Evolutionary conservation across 1,140 invertebrate species (phyloP).

Genomic region (Protaetia brevitarsis): DNA sequence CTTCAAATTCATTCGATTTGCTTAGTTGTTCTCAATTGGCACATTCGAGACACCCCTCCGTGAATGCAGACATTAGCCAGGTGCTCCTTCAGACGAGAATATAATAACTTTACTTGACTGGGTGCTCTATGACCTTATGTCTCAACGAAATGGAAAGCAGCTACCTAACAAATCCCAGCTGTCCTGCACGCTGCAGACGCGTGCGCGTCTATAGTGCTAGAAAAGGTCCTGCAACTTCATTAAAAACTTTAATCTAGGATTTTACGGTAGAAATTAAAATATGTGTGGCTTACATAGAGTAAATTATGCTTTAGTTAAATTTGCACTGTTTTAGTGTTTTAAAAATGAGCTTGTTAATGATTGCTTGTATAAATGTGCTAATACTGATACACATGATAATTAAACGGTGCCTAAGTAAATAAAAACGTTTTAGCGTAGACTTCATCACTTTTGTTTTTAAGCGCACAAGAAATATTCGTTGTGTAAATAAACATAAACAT

Average conservation of each 20-base stretch:
- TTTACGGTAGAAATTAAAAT: background rate
- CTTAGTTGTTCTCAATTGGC: background rate
- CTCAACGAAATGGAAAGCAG: background rate
- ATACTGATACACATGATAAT: too few species aligned
- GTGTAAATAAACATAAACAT: background rate
- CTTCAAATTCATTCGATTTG: too few species aligned
- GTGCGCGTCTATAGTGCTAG: background rate
- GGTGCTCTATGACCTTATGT: constrained; percentile 6
- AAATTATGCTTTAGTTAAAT: too few species aligned
- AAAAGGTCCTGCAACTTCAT: background rate
- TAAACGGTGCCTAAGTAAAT: too few species aligned
- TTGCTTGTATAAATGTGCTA: too few species aligned
- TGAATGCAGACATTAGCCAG: constrained; percentile 2
- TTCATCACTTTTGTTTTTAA: too few species aligned
- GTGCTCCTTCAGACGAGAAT: background rate
- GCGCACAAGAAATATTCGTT: background rate
- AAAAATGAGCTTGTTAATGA: too few species aligned
- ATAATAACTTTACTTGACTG: background rate
- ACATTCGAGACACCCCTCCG: background rate
- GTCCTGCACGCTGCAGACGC: background rate
- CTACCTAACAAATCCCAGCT: constrained; percentile 1
- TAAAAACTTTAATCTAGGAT: background rate
- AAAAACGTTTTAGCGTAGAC: too few species aligned
- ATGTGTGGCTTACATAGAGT: too few species aligned
- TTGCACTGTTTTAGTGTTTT: too few species aligned